Evolutionary conservation across 2,888 invertebrate genomes (phyloP), one percentile per base, ranked within the genome.

Genomic region (Cosmorhoe ocellata): DNA sequence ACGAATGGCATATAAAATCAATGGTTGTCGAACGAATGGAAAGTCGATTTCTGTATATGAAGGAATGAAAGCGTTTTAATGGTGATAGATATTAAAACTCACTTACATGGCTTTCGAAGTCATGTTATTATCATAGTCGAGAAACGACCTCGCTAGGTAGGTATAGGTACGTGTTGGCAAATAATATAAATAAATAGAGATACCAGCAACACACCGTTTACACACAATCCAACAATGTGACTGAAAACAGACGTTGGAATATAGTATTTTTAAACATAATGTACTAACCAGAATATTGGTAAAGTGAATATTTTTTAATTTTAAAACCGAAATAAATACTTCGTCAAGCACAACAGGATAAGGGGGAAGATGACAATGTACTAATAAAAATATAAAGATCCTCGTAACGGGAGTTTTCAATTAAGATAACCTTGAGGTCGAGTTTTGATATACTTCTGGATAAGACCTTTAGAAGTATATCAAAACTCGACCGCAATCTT

Each of bases 101-200:
- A 79, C 78, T 79, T 63, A 80, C 79, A 71, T 58, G 46, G 70
- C 59, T 56, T 76, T 73, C 49, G 77, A 66, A 62, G 68, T 72
- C 79, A 80, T 80, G 58, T 60, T 67, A n/a, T n/a, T n/a, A 67
- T 62, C 58, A 60, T 60, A 50, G 51, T 45, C 54, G 57, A 53
- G 53, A 41, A 56, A 59, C 48, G 54, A 40, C 49, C 43, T 56
- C 56, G 51, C 6, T 24, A 24, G 24, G 5, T 18, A 18, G 5
- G n/a, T n/a, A n/a, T 24, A 24, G 24, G 45, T 43, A 63, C 58
- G 59, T 64, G 60, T 60, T 57, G 51, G 55, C 63, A 69, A 69
- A 72, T 63, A 64, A 51, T 59, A 63, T 56, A 58, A 66, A 66
- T 62, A 64, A 71, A 67, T 67, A 65, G 59, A 62, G 58, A 61